Evolutionary conservation across 64 coral and sea anemone genomes (phyloP).

Genomic region (Stichodactyla mertensii): DNA sequence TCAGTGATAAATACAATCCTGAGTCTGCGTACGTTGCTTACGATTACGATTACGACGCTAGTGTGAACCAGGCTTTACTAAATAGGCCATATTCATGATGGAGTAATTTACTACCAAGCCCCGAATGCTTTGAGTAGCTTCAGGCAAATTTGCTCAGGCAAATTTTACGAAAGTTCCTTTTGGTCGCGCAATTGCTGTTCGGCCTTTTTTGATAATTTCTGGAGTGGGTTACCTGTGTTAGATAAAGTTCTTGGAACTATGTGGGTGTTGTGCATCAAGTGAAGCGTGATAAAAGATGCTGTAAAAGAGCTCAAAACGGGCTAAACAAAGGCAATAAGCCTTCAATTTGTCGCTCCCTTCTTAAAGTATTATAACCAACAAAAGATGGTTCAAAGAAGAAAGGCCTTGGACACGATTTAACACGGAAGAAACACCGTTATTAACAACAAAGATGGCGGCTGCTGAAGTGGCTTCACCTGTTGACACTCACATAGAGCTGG

Average conservation of each 20-base stretch:
- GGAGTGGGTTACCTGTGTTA: background rate
- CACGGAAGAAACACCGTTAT: background rate
- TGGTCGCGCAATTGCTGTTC: no score
- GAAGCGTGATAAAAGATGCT: background rate
- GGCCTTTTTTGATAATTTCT: background rate
- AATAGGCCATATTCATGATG: no score
- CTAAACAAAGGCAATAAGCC: background rate
- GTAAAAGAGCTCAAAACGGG: background rate
- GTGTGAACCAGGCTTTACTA: no score
- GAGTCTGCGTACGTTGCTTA: no score
- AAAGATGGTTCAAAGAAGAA: background rate
- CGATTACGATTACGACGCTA: no score
- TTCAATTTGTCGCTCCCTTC: background rate
- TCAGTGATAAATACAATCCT: no score
- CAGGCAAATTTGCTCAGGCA: no score
- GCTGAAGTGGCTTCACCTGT: background rate
- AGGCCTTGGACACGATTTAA: background rate
- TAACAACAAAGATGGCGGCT: constrained; percentile 1
- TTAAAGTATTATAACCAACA: background rate
- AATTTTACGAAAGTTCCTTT: no score
- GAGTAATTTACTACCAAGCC: no score
- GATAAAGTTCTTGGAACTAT: background rate
- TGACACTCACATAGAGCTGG: background rate
- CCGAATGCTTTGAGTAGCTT: no score
- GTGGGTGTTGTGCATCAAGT: background rate